Evolutionary conservation across 2,797 vertebrate species (phyloP).

Genomic region (Malacoraja senta): DNA sequence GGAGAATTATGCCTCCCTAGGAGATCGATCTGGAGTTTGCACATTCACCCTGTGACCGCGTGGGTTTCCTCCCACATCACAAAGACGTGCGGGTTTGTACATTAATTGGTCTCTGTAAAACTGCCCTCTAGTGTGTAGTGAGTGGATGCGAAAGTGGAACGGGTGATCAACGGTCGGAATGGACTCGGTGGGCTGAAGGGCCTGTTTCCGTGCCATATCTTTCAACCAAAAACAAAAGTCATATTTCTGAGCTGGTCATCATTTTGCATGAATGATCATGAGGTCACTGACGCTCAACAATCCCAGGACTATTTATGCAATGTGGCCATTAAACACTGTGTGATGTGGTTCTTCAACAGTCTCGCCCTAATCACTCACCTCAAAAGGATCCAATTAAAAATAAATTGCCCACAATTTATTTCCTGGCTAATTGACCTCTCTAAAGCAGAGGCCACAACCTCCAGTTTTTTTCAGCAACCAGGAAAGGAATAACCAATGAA

Average conservation of each 20-base stretch:
- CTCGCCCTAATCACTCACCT: not conserved
- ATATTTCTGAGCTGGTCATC: not conserved
- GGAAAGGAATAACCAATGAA: not conserved
- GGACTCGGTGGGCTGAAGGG: too few relatives aligned
- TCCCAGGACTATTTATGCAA: not conserved
- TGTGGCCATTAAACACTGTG: not conserved
- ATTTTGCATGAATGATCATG: not conserved
- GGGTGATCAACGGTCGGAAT: too few relatives aligned
- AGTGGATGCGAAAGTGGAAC: too few relatives aligned
- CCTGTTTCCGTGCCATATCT: too few relatives aligned
- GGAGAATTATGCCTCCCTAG: too few relatives aligned
- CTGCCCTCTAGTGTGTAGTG: too few relatives aligned
- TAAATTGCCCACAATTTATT: not conserved
- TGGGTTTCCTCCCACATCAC: too few relatives aligned
- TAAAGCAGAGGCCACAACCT: not conserved
- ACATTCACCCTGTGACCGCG: too few relatives aligned
- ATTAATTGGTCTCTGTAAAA: too few relatives aligned
- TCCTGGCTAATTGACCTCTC: not conserved
- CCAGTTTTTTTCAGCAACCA: not conserved
- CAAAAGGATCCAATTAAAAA: not conserved
- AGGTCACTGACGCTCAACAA: not conserved
- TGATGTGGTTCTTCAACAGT: not conserved
- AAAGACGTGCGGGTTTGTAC: too few relatives aligned
- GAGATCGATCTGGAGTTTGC: too few relatives aligned
- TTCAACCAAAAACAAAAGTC: too few relatives aligned